These are phyloP conservation scores for Zaprionus ghesquierei DNA, from an alignment of 1,140 invertebrate genomes.

Conservation along the genomic window DNA sequence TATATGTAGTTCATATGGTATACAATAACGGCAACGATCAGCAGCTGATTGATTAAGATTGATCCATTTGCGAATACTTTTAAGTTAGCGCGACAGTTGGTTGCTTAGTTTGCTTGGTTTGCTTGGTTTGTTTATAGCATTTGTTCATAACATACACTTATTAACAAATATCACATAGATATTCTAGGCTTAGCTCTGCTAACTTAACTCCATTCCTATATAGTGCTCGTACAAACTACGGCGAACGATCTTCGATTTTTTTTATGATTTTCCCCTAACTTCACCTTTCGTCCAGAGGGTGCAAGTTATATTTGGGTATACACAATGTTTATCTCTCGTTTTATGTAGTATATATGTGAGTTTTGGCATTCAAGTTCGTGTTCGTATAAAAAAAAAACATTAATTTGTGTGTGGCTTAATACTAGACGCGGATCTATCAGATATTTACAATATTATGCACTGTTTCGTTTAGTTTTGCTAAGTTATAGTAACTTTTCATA, in stretches of 20 bases:
- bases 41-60: slow-evolving; percentile 32
- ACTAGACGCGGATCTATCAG: slow-evolving; percentile 36
- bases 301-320: background rate
- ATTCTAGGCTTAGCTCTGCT: slow-evolving; percentile 52
- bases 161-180: slow-evolving; percentile 68
- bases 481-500: slow-evolving; percentile 57
- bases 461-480: slow-evolving; percentile 33
- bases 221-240: slow-evolving; percentile 29
- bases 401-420: slow-evolving; percentile 43
- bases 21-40: slow-evolving; percentile 64
- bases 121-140: slow-evolving; percentile 28
- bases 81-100: slow-evolving; percentile 21
- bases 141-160: slow-evolving; percentile 54
- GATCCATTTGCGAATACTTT: slow-evolving; percentile 38
- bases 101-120: slow-evolving; percentile 4
- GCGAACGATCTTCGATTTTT: slow-evolving; percentile 7
- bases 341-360: slow-evolving; percentile 20
- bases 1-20: slow-evolving; percentile 30
- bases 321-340: background rate
- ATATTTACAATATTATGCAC: slow-evolving; percentile 51
- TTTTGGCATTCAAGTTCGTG: slow-evolving; percentile 75
- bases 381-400: slow-evolving; percentile 43
- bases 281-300: background rate
- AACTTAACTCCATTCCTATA: slow-evolving; percentile 39
- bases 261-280: background rate